phyloP scores from a whole-genome alignment of 2,888 invertebrate species.

The Macrosoma leucophasiata region DNA sequence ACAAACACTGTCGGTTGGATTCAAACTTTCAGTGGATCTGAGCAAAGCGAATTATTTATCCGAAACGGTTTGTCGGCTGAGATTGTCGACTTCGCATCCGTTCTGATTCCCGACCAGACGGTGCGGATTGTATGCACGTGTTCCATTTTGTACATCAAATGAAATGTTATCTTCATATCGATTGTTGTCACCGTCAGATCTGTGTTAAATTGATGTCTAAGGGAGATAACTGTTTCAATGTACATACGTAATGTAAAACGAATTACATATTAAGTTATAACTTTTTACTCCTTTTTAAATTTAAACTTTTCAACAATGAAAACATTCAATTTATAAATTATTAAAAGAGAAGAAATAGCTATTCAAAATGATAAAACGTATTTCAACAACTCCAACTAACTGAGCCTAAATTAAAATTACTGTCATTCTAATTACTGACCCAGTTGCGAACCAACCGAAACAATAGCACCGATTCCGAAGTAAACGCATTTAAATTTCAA shows the following conservation, averaged over 20 bases:
- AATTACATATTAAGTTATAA: too few species aligned
- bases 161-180: too few species aligned
- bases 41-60: conserved; percentile 19
- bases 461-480: conserved; percentile 30
- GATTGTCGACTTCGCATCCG: conserved; percentile 38
- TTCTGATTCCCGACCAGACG: conserved; percentile 13
- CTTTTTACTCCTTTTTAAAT: too few species aligned
- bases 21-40: too few species aligned
- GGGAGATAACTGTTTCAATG: too few species aligned
- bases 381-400: conserved; percentile 23
- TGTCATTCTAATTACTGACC: conserved; percentile 35
- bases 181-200: too few species aligned
- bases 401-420: conserved; percentile 28
- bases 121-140: conserved; percentile 15
- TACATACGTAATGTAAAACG: too few species aligned
- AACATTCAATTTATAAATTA: too few species aligned
- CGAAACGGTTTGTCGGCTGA: conserved; percentile 17
- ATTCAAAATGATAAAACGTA: background rate
- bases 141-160: too few species aligned
- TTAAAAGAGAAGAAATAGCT: background rate
- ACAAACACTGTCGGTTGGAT: too few species aligned
- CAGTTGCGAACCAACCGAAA: conserved; percentile 30
- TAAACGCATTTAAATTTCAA: conserved; percentile 50
- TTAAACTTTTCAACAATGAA: too few species aligned
- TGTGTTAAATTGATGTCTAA: too few species aligned